Base-by-base conservation (phyloP, 2,113 vertebrate genomes). In the Ellobius talpinus region DNA sequence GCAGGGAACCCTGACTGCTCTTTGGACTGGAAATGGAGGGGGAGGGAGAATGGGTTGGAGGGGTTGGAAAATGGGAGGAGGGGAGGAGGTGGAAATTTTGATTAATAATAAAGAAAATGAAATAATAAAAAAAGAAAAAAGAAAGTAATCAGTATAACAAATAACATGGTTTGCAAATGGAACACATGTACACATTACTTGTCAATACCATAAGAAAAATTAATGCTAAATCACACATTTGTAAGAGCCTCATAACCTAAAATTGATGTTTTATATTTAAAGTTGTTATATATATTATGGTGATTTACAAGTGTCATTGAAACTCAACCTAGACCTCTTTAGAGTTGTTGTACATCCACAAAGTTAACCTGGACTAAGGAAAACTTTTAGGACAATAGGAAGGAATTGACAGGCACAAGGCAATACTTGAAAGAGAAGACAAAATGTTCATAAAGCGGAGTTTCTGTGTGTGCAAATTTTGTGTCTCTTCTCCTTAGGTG, bases 301-400 rank as follows among this genome's bases (percentile, higher is more conserved):
- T 61, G 47, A n/a, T 2, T 17, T 31, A 1, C 17, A 6, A 0
- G 84, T 29, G 11, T 17, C 39, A 6, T 42, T 29, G 16, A 17
- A 47, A 42, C n/a, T 63, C 26, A 14, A 16, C 13, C 55, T 42
- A 24, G n/a, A 31, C 0, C 24, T 17, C n/a, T 61, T 14, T 63
- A 36, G 21, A 1, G 1, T 33, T 24, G 1, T 33, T 24, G 0
- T 0, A 61, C 4, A 45, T 0, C 13, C 10, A 33, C 0, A 6
- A 74, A 42, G 12, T 39, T 3, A 63, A 21, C 52, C 24, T 21
- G 36, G 17, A 2, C 0, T 33, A 52, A 81, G 0, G 0, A n/a
- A 45, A 16, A 24, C 23, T 9, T 33, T 29, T 11, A 5, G 3
- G 14, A 77, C 77, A 9, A 45, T 19, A 11, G 26, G 4, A 85